phyloP scores from a whole-genome alignment of 35 echinoderm and acorn worm genomes.

The Antedon bifida region DNA sequence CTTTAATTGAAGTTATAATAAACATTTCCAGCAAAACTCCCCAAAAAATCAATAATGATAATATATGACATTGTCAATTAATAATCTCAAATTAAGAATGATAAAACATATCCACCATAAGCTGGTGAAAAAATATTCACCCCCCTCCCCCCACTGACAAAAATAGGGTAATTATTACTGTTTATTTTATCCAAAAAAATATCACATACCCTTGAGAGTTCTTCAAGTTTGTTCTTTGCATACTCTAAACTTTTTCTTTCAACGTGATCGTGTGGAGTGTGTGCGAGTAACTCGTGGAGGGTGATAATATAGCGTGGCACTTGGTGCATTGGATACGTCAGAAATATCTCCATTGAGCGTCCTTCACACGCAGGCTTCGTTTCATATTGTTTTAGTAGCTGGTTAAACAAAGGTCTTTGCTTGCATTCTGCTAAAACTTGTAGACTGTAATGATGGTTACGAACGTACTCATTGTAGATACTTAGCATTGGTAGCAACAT shows the following conservation, averaged over 20 bases:
- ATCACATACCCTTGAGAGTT: constrained; percentile 69
- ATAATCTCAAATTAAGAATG: no score
- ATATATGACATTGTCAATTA: no score
- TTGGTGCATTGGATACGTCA: constrained; percentile 98
- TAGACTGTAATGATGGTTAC: constrained; percentile 91
- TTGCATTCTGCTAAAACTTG: constrained; percentile 94
- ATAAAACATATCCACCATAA: no score
- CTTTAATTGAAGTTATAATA: no score
- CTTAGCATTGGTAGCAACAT: constrained; percentile 96
- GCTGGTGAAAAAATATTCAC: no score
- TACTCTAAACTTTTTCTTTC: constrained; percentile 85
- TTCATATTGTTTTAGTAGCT: constrained; percentile 72
- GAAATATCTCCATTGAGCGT: constrained; percentile 79
- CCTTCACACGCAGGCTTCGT: constrained; percentile 83
- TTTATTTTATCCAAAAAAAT: no score
- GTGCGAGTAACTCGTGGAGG: constrained; percentile 85
- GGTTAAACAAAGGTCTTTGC: constrained; percentile 57
- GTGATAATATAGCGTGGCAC: constrained; percentile 91
- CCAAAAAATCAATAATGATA: no score
- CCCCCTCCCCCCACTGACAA: no score
- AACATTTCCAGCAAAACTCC: no score
- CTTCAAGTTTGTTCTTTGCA: constrained; percentile 94
- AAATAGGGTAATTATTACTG: no score
- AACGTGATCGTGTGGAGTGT: constrained; percentile 91
- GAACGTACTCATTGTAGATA: constrained; percentile 96